Percentiles rank a stretch among this genome's conserved stretches.
phyloP scores from a whole-genome alignment of 2,113 vertebrate species.

The Mustela lutreola region DNA sequence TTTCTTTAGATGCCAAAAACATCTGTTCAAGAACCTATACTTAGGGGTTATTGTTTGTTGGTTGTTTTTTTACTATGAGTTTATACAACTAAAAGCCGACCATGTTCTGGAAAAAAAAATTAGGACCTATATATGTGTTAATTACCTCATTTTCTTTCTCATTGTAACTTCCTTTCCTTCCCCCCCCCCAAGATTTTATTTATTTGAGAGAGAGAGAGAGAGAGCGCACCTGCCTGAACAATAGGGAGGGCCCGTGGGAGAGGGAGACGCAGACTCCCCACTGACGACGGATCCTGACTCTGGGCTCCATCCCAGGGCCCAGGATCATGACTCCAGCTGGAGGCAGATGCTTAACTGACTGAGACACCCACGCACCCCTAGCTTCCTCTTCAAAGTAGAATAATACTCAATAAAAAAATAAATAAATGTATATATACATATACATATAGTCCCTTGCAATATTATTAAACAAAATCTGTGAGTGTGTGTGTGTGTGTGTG shows the following conservation, averaged over 20 bases:
- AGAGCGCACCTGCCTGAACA: not conserved
- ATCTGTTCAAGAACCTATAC: not conserved
- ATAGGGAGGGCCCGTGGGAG: not conserved
- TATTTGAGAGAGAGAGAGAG: not conserved
- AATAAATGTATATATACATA: too few species aligned
- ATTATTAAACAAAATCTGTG: not conserved
- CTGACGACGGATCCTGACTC: not conserved
- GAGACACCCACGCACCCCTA: not conserved
- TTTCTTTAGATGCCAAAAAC: not conserved
- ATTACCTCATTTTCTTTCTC: not conserved
- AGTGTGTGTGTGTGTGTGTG: fast-evolving
- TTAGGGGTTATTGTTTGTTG: not conserved
- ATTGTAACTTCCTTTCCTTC: not conserved
- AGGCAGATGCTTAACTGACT: not conserved
- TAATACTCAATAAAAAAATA: not conserved
- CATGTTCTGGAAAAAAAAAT: not conserved
- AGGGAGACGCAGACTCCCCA: not conserved
- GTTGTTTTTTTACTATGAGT: not conserved
- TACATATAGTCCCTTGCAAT: not conserved
- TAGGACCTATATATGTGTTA: fast-evolving
- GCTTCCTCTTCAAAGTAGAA: not conserved
- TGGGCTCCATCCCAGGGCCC: not conserved
- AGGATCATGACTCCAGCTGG: not conserved
- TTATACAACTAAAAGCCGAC: not conserved
- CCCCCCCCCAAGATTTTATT: not conserved